Evolutionary conservation across 2,797 vertebrate species (phyloP).

Genomic region (Eutrigla gurnardus): DNA sequence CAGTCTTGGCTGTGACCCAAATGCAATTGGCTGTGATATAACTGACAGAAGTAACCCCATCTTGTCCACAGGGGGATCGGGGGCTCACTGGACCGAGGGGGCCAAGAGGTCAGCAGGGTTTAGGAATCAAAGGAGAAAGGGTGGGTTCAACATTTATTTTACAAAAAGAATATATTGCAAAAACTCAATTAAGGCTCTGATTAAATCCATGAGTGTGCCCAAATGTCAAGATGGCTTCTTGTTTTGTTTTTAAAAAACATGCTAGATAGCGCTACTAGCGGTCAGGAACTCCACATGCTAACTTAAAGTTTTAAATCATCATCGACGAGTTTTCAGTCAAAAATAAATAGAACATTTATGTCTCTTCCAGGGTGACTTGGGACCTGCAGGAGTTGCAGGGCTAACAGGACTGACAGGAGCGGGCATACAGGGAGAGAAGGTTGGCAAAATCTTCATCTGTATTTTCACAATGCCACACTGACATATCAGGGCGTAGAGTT

Average conservation of each 20-base stretch:
- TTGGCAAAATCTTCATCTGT: slow-evolving; percentile 51
- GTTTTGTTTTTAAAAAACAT: neutral
- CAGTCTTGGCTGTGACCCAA: slow-evolving; percentile 54
- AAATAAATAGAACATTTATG: neutral
- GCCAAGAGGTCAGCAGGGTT: slow-evolving; percentile 86
- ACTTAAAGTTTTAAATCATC: no score
- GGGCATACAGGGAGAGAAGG: slow-evolving; percentile 92
- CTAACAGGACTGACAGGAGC: slow-evolving; percentile 83
- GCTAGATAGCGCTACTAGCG: no score
- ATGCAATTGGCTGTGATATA: slow-evolving; percentile 41
- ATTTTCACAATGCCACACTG: neutral
- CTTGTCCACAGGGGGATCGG: slow-evolving; percentile 87
- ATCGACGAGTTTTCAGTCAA: no score
- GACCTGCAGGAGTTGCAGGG: slow-evolving; percentile 85
- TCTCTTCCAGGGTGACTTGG: slow-evolving; percentile 86
- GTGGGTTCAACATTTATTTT: slow-evolving; percentile 82
- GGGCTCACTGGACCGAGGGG: slow-evolving; percentile 90
- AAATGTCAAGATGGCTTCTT: slow-evolving; percentile 29
- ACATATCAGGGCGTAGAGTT: neutral
- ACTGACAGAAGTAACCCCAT: slow-evolving; percentile 49
- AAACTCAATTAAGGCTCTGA: slow-evolving; percentile 53
- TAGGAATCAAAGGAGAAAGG: slow-evolving; percentile 91
- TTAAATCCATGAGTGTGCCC: slow-evolving; percentile 62
- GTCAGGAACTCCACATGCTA: no score
- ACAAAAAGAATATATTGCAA: slow-evolving; percentile 20